Evolutionary conservation across 2,113 vertebrate genomes (phyloP), one percentile per base, ranked within the genome.

Genomic region (Etheostoma cragini): DNA sequence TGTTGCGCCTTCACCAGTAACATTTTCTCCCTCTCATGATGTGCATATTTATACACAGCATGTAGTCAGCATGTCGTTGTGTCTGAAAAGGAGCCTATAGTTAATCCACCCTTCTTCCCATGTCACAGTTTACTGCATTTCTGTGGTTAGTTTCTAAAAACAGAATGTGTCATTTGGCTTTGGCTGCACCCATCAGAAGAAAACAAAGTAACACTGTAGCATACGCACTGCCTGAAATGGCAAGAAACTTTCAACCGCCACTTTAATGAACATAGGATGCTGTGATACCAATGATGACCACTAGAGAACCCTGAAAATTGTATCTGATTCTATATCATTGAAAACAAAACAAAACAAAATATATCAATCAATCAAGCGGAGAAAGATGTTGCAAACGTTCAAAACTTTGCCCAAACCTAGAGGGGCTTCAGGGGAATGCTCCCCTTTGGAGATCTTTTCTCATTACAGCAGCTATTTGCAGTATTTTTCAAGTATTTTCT

Each of bases 101-200:
- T 45, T 42, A 53, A 30, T 70, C 78, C 60, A n/a, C 66, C 76
- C 54, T 69, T 70, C 82, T 69, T 76, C 76, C 76, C 76, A 69
- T 42, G 19, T 33, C 71, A 30, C 47, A 53, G 68, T 82, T 84
- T 70, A 53, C 69, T 80, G 77, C 77, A 83, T 85, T 89, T 89
- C 92, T 94, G 95, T 87, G 90, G 88, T 62, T 19, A 21, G 22
- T 33, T 42, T 87, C 85, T 82, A 79, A 88, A 93, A 92, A 45
- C 50, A 80, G 73, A 87, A 87, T 22, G 85, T 88, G 85, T 83
- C 71, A 84, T 91, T 90, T 88, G 78, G 72, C 57, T 72, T 63
- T 65, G 45, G 74, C 89, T 46, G 21, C 72, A 64, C 70, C 63
- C 74, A 79, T 73, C 66, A 53, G 22, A 80, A 52, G 60, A 79